A percentile compares a stretch with the other conserved stretches of the same genome.
Evolutionary conservation across 2,797 vertebrate species (phyloP).

Genomic region (Labeo calbasu): DNA sequence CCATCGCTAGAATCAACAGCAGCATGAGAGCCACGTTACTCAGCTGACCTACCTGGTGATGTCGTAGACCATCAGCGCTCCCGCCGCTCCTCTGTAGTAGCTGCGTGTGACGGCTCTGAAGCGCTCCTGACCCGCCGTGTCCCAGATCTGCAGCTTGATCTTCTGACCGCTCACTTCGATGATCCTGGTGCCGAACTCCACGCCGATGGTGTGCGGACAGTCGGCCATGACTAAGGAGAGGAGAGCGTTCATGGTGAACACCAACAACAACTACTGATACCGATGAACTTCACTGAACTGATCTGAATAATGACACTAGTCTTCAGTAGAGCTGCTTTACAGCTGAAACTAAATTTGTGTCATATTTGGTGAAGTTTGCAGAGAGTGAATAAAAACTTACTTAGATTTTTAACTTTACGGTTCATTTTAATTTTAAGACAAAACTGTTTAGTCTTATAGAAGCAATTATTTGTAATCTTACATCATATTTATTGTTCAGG

Average conservation of each 20-base stretch:
- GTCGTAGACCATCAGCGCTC: conserved; percentile 99
- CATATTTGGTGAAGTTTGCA: too few relatives aligned
- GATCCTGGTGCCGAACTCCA: conserved; percentile 98
- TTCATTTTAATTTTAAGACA: neutral
- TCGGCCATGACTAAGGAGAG: conserved; percentile 93
- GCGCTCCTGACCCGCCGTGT: conserved; percentile 97
- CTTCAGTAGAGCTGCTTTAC: too few relatives aligned
- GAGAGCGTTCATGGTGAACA: neutral
- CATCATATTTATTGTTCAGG: neutral
- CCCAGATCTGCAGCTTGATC: conserved; percentile 99
- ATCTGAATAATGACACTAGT: too few relatives aligned
- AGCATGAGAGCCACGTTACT: too few relatives aligned
- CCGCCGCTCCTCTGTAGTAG: conserved; percentile 98
- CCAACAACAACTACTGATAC: too few relatives aligned
- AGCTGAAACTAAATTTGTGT: too few relatives aligned
- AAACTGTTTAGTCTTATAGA: neutral
- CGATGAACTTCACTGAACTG: too few relatives aligned
- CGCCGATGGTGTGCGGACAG: conserved; percentile 98
- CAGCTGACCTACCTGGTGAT: conserved; percentile 89
- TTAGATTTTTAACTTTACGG: too few relatives aligned
- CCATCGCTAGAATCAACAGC: too few relatives aligned
- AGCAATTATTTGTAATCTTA: neutral
- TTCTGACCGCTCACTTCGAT: conserved; percentile 99
- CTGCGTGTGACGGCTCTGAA: conserved; percentile 98
- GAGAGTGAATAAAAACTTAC: too few relatives aligned